These are phyloP conservation scores for Tragulus kanchil DNA, from an alignment of 2,113 vertebrate genomes.

Conservation along the genomic window DNA sequence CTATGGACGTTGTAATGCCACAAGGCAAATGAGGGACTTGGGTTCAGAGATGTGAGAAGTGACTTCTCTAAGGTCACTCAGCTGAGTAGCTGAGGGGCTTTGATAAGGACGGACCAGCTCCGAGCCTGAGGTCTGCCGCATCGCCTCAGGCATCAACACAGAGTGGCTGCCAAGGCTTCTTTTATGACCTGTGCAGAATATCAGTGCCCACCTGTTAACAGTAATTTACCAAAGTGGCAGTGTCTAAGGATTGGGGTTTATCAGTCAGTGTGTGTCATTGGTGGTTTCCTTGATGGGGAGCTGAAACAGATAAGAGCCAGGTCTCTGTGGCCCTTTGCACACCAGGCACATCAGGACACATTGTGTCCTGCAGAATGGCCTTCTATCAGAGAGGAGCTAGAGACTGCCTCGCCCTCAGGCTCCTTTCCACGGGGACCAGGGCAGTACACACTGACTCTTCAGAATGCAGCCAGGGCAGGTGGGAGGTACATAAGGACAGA, in stretches of 20 bases:
- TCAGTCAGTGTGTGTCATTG: rapidly evolving
- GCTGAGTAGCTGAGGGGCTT: not conserved
- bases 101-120: not conserved
- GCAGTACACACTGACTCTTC: not conserved
- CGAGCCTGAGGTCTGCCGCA: not conserved
- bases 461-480: not conserved
- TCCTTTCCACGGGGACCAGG: not conserved
- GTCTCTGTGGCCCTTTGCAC: not conserved
- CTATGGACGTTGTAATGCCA: not conserved
- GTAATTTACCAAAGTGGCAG: not conserved
- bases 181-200: rapidly evolving
- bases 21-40: not conserved
- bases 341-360: not conserved
- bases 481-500: not conserved
- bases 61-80: not conserved
- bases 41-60: not conserved
- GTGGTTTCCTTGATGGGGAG: not conserved
- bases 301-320: not conserved
- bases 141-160: not conserved
- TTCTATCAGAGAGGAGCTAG: not conserved
- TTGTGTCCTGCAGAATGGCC: not conserved
- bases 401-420: not conserved
- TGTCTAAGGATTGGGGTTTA: not conserved
- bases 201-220: not conserved
- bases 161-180: not conserved